These are phyloP conservation scores for Bagarius yarrelli DNA, from an alignment of 2,113 vertebrate species.

Conservation along the genomic window DNA sequence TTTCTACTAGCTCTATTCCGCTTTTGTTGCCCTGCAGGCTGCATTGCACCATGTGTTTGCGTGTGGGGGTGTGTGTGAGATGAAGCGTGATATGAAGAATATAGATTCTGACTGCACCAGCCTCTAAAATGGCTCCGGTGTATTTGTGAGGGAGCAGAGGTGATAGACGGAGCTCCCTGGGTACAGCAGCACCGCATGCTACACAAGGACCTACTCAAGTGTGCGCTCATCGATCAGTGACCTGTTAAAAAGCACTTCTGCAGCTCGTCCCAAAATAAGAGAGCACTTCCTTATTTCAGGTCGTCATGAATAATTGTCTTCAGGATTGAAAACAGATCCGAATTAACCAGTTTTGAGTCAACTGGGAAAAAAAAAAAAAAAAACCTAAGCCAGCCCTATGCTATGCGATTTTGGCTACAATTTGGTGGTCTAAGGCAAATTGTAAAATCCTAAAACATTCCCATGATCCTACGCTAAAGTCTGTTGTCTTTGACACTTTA, in stretches of 20 bases:
- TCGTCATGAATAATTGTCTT: neutral
- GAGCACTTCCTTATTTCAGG: neutral
- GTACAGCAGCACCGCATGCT: too few species aligned
- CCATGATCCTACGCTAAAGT: too few species aligned
- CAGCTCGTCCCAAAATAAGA: constrained; percentile 1
- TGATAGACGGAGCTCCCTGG: constrained; percentile 49
- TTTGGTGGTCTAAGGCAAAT: neutral
- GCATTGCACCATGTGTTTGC: constrained; percentile 14
- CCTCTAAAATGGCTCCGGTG: constrained; percentile 45
- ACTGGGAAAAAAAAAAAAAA: too few species aligned
- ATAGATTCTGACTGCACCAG: constrained; percentile 44
- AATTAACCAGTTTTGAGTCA: neutral
- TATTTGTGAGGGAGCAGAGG: constrained; percentile 27
- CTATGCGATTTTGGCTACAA: neutral
- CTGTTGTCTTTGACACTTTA: too few species aligned
- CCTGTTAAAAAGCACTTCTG: constrained; percentile 18
- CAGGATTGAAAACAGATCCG: neutral
- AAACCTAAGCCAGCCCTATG: too few species aligned
- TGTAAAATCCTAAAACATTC: too few species aligned
- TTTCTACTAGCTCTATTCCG: neutral
- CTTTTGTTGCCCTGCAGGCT: neutral
- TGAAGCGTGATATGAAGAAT: constrained; percentile 64
- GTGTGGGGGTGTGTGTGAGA: constrained; percentile 43
- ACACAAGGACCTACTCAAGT: neutral
- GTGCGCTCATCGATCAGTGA: constrained; percentile 10